Conservation (phyloP, 2,888 invertebrate genomes). For the Ecliptopera silaceata region DNA sequence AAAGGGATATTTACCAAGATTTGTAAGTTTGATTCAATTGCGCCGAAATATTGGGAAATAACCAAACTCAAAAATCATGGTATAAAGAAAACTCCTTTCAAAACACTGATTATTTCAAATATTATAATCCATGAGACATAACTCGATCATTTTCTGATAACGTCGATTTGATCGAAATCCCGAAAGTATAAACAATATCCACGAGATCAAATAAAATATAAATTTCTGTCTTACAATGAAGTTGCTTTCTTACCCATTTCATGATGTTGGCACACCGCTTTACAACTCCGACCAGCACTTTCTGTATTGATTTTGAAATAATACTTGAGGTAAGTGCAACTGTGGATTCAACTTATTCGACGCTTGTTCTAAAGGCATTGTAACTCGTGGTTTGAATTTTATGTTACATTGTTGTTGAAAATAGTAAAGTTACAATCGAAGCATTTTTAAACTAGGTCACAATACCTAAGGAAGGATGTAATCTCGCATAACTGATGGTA, state of each 20-base stretch:
- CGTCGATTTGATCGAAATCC: not conserved
- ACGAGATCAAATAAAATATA: slow-evolving; percentile 2
- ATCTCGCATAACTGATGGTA: not conserved
- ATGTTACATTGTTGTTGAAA: not conserved
- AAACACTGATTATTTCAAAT: too few species aligned
- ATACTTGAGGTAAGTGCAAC: slow-evolving; percentile 2
- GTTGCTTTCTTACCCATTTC: slow-evolving; percentile 4
- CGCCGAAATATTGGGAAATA: too few species aligned
- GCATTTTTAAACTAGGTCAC: not conserved
- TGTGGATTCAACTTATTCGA: not conserved
- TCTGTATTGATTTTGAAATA: slow-evolving; percentile 16
- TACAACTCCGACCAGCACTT: slow-evolving; percentile 12
- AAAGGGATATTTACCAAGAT: too few species aligned
- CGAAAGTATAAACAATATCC: not conserved
- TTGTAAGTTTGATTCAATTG: too few species aligned
- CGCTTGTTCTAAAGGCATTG: not conserved
- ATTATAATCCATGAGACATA: too few species aligned
- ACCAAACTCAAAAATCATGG: too few species aligned
- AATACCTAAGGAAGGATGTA: not conserved
- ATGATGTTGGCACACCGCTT: slow-evolving; percentile 21
- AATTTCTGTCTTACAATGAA: slow-evolving; percentile 3
- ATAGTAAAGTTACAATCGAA: not conserved
- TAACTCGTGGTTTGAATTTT: not conserved
- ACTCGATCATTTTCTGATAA: not conserved
- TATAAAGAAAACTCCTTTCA: too few species aligned